These are phyloP conservation scores for Drosophila subsilvestris DNA, from an alignment of 2,888 invertebrate genomes.

Conservation along the genomic window DNA sequence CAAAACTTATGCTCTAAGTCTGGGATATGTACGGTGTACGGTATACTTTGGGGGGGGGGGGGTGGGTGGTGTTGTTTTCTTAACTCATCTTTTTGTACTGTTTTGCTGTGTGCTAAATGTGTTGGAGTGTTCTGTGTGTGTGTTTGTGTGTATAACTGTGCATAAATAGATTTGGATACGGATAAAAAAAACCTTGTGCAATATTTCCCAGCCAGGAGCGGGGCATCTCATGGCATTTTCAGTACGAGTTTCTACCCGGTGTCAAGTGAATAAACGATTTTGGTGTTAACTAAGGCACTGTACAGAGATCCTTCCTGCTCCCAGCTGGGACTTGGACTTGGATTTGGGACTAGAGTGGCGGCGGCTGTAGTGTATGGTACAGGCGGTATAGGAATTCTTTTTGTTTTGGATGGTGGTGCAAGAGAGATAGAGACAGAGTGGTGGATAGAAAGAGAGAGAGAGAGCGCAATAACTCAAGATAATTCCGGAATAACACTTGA, in stretches of 20 bases:
- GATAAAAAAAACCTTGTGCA: conserved; percentile 26
- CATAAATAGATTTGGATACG: conserved; percentile 4
- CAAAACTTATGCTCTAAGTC: conserved; percentile 40
- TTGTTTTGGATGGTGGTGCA: conserved; percentile 54
- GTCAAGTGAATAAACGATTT: conserved; percentile 49
- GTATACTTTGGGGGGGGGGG: conserved; percentile 12
- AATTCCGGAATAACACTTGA: conserved; percentile 84
- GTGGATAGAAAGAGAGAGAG: conserved; percentile 14
- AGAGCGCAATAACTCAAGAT: conserved; percentile 62
- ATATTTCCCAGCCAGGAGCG: conserved; percentile 45
- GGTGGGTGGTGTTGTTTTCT: conserved; percentile 6
- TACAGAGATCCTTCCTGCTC: conserved; percentile 78
- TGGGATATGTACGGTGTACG: conserved; percentile 24
- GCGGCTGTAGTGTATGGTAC: conserved; percentile 43
- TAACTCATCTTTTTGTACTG: conserved; percentile 4
- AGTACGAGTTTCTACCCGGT: conserved; percentile 59
- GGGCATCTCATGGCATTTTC: conserved; percentile 44
- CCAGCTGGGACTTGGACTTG: conserved; percentile 65
- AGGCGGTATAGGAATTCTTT: conserved; percentile 32
- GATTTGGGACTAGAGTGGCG: conserved; percentile 36
- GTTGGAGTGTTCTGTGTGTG: conserved; percentile 5
- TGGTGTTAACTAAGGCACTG: conserved; percentile 52
- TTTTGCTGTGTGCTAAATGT: no score
- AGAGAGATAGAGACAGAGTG: conserved; percentile 59
- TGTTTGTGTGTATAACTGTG: conserved; percentile 9